Percentiles rank a stretch among this genome's conserved stretches.
Conservation (phyloP, 2,797 vertebrate species). For the Sphaeramia orbicularis region DNA sequence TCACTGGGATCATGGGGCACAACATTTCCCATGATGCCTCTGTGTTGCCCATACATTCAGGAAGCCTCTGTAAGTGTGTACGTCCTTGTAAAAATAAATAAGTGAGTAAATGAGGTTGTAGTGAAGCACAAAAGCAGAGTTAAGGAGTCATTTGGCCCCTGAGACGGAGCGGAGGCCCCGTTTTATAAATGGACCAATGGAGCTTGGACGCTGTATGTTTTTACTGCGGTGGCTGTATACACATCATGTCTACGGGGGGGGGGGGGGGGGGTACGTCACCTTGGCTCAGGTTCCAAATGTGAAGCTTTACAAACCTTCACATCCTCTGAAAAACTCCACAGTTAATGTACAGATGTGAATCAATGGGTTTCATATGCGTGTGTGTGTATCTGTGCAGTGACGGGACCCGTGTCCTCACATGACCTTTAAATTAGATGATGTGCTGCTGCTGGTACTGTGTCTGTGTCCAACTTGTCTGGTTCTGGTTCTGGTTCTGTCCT, state of each 20-base stretch:
- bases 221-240: slow-evolving; percentile 59
- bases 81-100: slow-evolving; percentile 74
- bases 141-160: slow-evolving; percentile 30
- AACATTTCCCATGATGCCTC: slow-evolving; percentile 22
- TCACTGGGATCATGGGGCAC: not conserved
- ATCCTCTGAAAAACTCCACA: slow-evolving; percentile 1
- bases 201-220: slow-evolving; percentile 61
- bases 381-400: not conserved
- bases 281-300: not conserved
- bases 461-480: too few relatives aligned
- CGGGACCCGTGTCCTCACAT: slow-evolving; percentile 6
- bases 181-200: slow-evolving; percentile 33
- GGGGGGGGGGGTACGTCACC: slow-evolving; percentile 19
- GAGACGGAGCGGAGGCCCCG: slow-evolving; percentile 53
- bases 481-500: too few relatives aligned
- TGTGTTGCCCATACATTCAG: slow-evolving; percentile 29
- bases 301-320: slow-evolving; percentile 20
- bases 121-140: slow-evolving; percentile 37
- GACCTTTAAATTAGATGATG: not conserved
- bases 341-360: slow-evolving; percentile 4
- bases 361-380: too few relatives aligned
- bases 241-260: slow-evolving; percentile 44
- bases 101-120: slow-evolving; percentile 50
- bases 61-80: slow-evolving; percentile 48
- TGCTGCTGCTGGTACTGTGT: too few relatives aligned